Percentiles rank a stretch among this genome's conserved stretches.
Conservation (phyloP, 2,113 vertebrate species). For the Ia io region DNA sequence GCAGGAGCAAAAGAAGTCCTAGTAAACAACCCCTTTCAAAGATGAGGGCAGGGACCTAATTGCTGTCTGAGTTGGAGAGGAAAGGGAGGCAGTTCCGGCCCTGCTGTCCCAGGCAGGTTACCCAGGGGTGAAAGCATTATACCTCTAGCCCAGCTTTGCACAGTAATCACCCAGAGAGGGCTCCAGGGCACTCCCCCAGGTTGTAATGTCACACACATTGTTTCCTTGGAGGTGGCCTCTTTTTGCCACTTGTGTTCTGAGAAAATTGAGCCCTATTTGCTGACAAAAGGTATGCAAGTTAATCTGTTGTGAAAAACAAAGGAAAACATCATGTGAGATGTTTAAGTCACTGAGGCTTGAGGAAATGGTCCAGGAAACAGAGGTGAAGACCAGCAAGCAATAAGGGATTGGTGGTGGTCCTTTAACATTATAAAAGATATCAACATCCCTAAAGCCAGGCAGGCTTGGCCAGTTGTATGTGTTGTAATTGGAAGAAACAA, state of each 20-base stretch:
- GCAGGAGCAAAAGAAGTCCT: background rate
- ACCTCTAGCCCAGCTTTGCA: too few relatives aligned
- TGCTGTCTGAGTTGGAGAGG: background rate
- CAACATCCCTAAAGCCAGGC: background rate
- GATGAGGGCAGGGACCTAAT: background rate
- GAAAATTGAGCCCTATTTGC: background rate
- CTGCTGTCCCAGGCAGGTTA: background rate
- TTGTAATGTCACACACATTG: rapidly evolving
- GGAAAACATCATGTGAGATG: background rate
- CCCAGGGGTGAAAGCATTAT: background rate
- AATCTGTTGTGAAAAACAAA: background rate
- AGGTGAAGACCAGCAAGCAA: background rate
- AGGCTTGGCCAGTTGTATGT: background rate
- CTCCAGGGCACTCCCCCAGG: background rate
- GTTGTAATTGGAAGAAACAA: background rate
- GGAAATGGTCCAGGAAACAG: background rate
- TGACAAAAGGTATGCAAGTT: background rate
- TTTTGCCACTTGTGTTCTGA: background rate
- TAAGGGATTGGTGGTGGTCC: background rate
- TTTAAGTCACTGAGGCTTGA: background rate
- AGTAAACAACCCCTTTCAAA: background rate
- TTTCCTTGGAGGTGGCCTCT: background rate
- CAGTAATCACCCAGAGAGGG: background rate
- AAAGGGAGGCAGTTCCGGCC: background rate
- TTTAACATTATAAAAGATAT: background rate